Percentiles rank a stretch among this genome's conserved stretches.
Conservation (phyloP, 2,113 vertebrate genomes). For the Urocolius indicus region DNA sequence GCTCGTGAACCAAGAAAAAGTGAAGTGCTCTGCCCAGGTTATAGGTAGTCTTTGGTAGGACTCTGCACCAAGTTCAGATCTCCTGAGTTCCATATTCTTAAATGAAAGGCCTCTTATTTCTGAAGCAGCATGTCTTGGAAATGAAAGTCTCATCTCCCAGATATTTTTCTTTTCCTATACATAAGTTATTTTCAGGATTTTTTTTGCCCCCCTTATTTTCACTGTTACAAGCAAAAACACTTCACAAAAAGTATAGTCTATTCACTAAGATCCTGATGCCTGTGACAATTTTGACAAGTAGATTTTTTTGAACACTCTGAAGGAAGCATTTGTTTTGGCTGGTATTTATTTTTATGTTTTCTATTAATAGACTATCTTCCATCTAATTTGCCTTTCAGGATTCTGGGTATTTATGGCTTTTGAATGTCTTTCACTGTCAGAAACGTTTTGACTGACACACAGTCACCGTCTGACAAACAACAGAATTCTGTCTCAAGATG, state of each 20-base stretch:
- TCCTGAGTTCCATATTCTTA: neutral
- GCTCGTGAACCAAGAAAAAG: neutral
- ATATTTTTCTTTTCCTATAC: neutral
- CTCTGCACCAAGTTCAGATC: neutral
- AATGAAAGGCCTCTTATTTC: neutral
- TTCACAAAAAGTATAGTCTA: neutral
- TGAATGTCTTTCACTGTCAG: constrained; percentile 5
- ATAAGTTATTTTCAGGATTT: neutral
- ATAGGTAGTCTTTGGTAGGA: neutral
- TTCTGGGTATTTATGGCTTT: neutral
- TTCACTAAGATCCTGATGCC: neutral
- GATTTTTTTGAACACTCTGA: constrained; percentile 15
- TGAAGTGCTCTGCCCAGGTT: neutral
- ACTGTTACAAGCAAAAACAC: neutral
- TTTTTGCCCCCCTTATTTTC: neutral
- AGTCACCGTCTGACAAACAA: neutral
- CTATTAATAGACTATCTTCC: constrained; percentile 44
- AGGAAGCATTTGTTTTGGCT: constrained; percentile 17
- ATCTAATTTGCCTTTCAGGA: constrained; percentile 26
- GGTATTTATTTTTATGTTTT: constrained; percentile 36
- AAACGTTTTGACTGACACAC: neutral
- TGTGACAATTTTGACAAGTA: constrained; percentile 40
- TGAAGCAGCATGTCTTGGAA: neutral
- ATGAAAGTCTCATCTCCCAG: neutral
- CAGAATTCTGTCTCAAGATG: constrained; percentile 1